Base-by-base conservation (phyloP, 2,888 invertebrate genomes). In the Drosophila quasianomalipes region DNA sequence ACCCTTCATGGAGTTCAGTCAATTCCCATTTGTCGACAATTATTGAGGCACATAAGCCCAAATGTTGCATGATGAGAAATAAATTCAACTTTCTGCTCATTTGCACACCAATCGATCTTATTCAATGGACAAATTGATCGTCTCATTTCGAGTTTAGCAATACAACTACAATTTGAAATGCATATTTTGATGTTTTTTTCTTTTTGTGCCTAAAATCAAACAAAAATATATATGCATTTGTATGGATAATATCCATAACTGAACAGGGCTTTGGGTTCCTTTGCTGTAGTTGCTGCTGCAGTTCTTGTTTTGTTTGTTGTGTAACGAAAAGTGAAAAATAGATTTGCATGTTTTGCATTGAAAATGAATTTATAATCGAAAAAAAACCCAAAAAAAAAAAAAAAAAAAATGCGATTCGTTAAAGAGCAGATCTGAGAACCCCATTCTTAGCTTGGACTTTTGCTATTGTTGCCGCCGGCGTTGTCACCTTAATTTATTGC, bases 321-420 rank as follows among this genome's bases (percentile, higher is more conserved):
- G 14, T 7, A 31, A 49, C 31, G 33, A 55, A 60, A 53, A 52
- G 58, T 54, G 39, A 54, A 63, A 74, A 62, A 75, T 70, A 62
- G 10, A 63, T 77, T 66, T 70, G 60, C 69, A 62, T 71, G 66
- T 77, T 78, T 76, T 80, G 84, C 71, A 74, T 70, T 70, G 76
- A 71, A 84, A 81, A 79, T 82, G 75, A 73, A 85, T 85, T 81
- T 79, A 79, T 84, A 84, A 85, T 79, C 76, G 79, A 41, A 31
- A 70, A 70, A 22, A 67, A 74, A 73, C 2, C 22, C 14, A 80
- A 79, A 81, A 39, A 78, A 75, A 82, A 76, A 79, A 79, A 74
- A 79, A 22, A 58, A 68, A 65, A 51, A 35, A 35, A 16, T 39
- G n/a, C 3, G 0, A 4, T 1, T 39, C 16, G 39, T 1, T 19